Base-by-base conservation (phyloP, 2,113 vertebrate genomes). In the Xiphias gladius region DNA sequence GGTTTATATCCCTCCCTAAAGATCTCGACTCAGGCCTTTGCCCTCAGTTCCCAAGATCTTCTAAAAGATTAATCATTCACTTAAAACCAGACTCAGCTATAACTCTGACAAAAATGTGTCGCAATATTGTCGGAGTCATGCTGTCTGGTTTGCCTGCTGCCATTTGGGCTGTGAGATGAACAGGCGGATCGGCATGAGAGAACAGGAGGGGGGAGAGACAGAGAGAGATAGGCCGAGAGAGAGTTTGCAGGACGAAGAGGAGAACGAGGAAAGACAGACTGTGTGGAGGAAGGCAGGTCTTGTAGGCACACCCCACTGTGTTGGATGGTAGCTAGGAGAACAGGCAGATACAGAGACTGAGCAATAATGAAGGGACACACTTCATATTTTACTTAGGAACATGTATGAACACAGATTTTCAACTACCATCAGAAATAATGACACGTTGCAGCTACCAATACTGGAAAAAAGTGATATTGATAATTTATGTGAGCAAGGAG, bases 251-350 rank as follows among this genome's bases (percentile, higher is more conserved):
- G 30, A 55, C 71, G 67, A 30, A 32, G 57, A 82, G 58, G 22
- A 79, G 74, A 58, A 74, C 0, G 32, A 61, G 75, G 43, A 52
- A 66, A 85, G 84, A 85, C 88, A 88, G 89, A 70, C 76, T 85
- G 79, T 90, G 89, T 86, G 86, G 87, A 87, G 88, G 86, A 92
- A 81, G 86, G 69, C 39, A 71, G 78, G 83, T 81, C 83, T 80
- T 55, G 66, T 17, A 39, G 73, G 66, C 79, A 61, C n/a, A 71
- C 84, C 67, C 43, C 79, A 54, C 63, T 63, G 79, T 76, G 64
- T 73, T 85, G 75, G 73, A 86, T 14, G 17, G 68, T 43, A 78
- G 74, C 50, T 26, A 1, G 54, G 52, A 84, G 59, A 87, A 67
- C 63, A 82, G 76, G 37, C 32, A 55, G 52, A 69, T 20, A 14